A percentile compares a stretch with the other conserved stretches of the same genome.
These are phyloP conservation scores for Octopus sinensis DNA, from an alignment of 1,140 invertebrate species.

Conservation along the genomic window DNA sequence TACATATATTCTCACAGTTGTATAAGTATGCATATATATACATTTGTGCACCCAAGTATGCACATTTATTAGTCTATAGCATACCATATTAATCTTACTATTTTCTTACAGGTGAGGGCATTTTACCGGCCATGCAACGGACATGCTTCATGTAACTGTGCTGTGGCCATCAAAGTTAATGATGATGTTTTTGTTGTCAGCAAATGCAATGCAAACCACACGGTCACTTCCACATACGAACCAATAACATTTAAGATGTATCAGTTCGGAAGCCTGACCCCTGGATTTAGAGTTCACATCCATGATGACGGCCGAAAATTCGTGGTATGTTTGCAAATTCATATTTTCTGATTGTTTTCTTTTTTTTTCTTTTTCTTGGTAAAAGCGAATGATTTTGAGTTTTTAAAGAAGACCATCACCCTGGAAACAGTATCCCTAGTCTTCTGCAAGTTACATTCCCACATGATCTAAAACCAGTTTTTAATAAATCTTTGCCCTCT, in stretches of 20 bases:
- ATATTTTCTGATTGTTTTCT: not conserved
- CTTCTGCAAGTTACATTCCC: no score
- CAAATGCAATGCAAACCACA: slow-evolving; percentile 35
- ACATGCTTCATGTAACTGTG: slow-evolving; percentile 48
- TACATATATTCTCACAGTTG: not conserved
- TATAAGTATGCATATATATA: not conserved
- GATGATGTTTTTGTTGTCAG: slow-evolving; percentile 53
- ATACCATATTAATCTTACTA: not conserved
- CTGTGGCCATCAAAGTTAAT: slow-evolving; percentile 39
- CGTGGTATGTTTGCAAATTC: slow-evolving; percentile 24
- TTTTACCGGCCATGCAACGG: slow-evolving; percentile 35
- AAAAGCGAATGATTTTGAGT: no score
- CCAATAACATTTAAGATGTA: slow-evolving; percentile 37
- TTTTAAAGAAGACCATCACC: no score
- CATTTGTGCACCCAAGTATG: not conserved
- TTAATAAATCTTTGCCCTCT: no score
- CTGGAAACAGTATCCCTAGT: no score
- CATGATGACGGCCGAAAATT: slow-evolving; percentile 34
- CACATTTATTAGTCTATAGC: not conserved
- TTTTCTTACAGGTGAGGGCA: slow-evolving; percentile 23
- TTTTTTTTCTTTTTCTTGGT: not conserved
- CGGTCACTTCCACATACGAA: slow-evolving; percentile 22
- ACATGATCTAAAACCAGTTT: no score
- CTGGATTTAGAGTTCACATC: slow-evolving; percentile 35
- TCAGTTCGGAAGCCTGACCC: slow-evolving; percentile 34